Evolutionary conservation across 2,113 vertebrate species (phyloP).

Genomic region (Maylandia zebra): DNA sequence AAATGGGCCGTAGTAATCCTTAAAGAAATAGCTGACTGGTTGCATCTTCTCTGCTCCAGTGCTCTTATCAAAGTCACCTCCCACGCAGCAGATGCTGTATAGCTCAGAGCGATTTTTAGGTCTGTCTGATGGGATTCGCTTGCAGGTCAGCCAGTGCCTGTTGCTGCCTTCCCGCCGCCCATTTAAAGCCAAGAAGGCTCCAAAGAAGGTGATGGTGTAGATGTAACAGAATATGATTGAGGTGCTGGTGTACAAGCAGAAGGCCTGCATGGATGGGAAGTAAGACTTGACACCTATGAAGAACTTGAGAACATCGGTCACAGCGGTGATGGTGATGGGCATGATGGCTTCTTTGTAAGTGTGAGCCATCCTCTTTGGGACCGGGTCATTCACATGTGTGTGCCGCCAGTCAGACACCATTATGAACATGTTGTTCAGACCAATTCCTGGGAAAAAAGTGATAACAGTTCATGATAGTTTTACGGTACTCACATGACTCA

Average conservation of each 20-base stretch:
- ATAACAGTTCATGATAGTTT: neutral
- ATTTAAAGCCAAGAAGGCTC: slow-evolving; percentile 75
- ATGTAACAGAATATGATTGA: slow-evolving; percentile 79
- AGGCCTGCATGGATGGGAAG: slow-evolving; percentile 72
- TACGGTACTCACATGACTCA: neutral
- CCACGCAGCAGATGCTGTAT: slow-evolving; percentile 59
- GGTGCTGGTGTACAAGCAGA: slow-evolving; percentile 78
- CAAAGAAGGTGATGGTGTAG: slow-evolving; percentile 80
- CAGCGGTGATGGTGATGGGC: slow-evolving; percentile 80
- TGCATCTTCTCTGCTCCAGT: slow-evolving; percentile 45
- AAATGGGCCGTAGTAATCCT: slow-evolving; percentile 66
- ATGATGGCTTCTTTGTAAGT: slow-evolving; percentile 74
- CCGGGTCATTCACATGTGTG: slow-evolving; percentile 43
- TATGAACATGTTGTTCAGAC: slow-evolving; percentile 85
- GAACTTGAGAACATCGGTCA: slow-evolving; percentile 81
- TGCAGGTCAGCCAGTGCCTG: slow-evolving; percentile 71
- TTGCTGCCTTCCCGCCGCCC: slow-evolving; percentile 67
- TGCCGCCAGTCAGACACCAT: slow-evolving; percentile 80
- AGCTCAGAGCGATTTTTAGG: neutral
- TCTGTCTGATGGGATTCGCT: slow-evolving; percentile 30
- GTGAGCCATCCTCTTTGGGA: slow-evolving; percentile 59
- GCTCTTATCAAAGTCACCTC: slow-evolving; percentile 23
- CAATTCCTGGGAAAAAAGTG: slow-evolving; percentile 66
- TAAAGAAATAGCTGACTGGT: slow-evolving; percentile 61
- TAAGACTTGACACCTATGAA: slow-evolving; percentile 75